A percentile compares a stretch with the other conserved stretches of the same genome.
These are phyloP conservation scores for Pachypanchax playfairii DNA, from an alignment of 2,113 vertebrate species.

Conservation along the genomic window DNA sequence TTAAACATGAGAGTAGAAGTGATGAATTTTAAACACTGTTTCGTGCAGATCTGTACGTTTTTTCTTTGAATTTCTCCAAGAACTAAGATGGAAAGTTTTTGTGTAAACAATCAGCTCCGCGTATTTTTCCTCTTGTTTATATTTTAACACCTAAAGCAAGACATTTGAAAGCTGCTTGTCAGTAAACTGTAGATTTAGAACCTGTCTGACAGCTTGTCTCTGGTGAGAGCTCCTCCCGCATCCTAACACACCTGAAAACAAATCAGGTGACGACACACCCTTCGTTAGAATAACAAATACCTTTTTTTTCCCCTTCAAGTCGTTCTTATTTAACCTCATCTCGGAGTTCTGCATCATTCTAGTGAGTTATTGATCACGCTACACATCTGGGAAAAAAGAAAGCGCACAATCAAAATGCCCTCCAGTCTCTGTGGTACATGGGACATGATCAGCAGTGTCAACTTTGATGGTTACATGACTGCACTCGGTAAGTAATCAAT, in stretches of 20 bases:
- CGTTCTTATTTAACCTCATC: background rate
- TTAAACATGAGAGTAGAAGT: too few species aligned
- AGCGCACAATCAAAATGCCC: constrained; percentile 73
- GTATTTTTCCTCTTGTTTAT: background rate
- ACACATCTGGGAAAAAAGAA: background rate
- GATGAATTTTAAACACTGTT: too few species aligned
- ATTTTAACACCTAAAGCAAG: background rate
- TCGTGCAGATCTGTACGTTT: too few species aligned
- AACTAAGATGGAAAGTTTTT: background rate
- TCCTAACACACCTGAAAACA: constrained; percentile 2
- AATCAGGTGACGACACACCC: constrained; percentile 17
- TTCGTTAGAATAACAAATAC: too few species aligned
- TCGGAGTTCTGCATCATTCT: background rate
- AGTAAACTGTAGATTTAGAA: constrained; percentile 4
- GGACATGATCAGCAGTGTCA: constrained; percentile 86
- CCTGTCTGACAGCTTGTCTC: constrained; percentile 37
- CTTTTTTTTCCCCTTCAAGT: too few species aligned
- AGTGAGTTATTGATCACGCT: background rate
- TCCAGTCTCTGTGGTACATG: constrained; percentile 84
- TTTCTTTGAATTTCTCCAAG: too few species aligned
- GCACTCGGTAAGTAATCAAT: constrained; percentile 82
- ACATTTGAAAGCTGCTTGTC: background rate
- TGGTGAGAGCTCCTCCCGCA: constrained; percentile 1
- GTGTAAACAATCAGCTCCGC: background rate
- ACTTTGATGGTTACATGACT: constrained; percentile 87